Base-by-base conservation (phyloP, 2,888 invertebrate species). In the Ypsolopha scabrella region DNA sequence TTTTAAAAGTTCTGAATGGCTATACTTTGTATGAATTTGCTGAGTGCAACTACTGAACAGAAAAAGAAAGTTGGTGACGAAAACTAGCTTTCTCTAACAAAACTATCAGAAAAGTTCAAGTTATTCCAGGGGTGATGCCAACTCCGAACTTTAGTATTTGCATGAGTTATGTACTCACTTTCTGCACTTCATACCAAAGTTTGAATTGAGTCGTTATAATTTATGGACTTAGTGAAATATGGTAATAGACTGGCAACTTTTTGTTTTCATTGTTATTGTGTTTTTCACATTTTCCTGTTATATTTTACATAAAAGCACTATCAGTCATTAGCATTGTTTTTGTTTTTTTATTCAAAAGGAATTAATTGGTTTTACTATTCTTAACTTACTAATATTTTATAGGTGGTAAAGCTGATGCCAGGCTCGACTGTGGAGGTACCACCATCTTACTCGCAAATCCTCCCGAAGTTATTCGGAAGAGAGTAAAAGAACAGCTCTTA, bases 131-230 rank as follows among this genome's bases (percentile, higher is more conserved):
- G 39, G 38, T 66, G 69, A 64, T 63, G 61, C 61, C 56, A 62
- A 67, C 60, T 65, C 60, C 57, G 55, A 62, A 24, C 24, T 11
- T 33, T 14, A 35, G 11, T 64, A 70, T 73, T 72, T 71, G 67
- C 70, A 70, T 72, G 69, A 75, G 68, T 71, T 74, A 73, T 72
- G 57, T 60, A 59, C 57, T 55, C 60, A 60, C 63, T 68, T 67
- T 59, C 61, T 38, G 39, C 48, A 24, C 33, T 48, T 48, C 10
- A 48, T 48, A 33, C 34, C 24, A 39, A 39, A 48, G 24, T 48
- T 48, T 48, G 48, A 48, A 48, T 48, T 48, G 48, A 48, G 39
- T 24, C 37, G 11, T 14, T 24, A 24, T 36, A 47, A 47, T 36
- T 47, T 47, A 37, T 47, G 47, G 11, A 46, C 37, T n/a, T 43